These are phyloP conservation scores for Chironomus tepperi DNA, from an alignment of 1,140 invertebrate species.

Conservation along the genomic window DNA sequence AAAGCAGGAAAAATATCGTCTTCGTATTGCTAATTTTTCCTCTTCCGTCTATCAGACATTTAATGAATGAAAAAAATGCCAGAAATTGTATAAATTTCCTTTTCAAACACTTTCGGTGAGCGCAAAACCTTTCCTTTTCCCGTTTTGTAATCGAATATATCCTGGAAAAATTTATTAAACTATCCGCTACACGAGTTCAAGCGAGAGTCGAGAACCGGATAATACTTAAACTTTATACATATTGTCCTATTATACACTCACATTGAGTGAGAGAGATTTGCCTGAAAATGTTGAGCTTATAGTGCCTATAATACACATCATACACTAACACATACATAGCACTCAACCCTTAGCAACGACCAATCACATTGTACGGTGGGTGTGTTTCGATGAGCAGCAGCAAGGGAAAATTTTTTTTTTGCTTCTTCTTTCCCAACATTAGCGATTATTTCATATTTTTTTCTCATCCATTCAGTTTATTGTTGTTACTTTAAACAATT, in stretches of 20 bases:
- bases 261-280: background rate
- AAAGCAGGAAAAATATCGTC: background rate
- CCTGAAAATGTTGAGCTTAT: background rate
- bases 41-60: constrained; percentile 12
- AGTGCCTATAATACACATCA: background rate
- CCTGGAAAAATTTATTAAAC: constrained; percentile 23
- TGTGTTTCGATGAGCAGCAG: background rate
- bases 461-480: too few species aligned
- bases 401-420: background rate
- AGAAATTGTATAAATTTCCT: constrained; percentile 14
- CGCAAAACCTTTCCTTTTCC: constrained; percentile 10
- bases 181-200: constrained; percentile 21
- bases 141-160: constrained; percentile 21
- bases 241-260: constrained; percentile 12
- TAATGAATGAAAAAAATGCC: constrained; percentile 16
- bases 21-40: constrained; percentile 20
- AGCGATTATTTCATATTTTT: background rate
- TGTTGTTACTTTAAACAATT: background rate
- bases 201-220: constrained; percentile 19
- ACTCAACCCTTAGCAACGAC: constrained; percentile 5
- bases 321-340: background rate
- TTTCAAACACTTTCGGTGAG: constrained; percentile 10
- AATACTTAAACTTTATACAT: constrained; percentile 24
- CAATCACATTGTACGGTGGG: background rate
- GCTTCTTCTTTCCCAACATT: background rate